Evolutionary conservation across 2,888 invertebrate genomes (phyloP), one percentile per base, ranked within the genome.

Genomic region (Phragmatobia fuliginosa): DNA sequence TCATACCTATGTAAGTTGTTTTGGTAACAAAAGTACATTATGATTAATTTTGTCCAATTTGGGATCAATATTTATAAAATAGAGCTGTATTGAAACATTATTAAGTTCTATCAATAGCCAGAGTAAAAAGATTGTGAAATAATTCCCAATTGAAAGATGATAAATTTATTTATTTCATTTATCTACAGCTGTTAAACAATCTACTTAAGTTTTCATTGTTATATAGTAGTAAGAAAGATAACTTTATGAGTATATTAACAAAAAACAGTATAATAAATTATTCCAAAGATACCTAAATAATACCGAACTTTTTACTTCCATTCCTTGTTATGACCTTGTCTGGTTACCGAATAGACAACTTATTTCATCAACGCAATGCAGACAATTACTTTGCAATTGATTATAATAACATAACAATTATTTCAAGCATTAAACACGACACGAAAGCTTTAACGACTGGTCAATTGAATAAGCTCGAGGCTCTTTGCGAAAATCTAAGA

Each of bases 401-500:
- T 18, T 33, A 45, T 45, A 38, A 36, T 18, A 41, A 41, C 18
- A 41, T 41, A 41, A 21, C n/a, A 49, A 49, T 28, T n/a, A 65
- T 61, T 63, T 65, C 8, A 4, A 45, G 38, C 36, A 11, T 33
- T 56, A 36, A 64, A 49, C 32, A 38, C 36, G 52, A 41, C 67
- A 62, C 16, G 45, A 52, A 59, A 68, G 68, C 72, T 63, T 75
- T 77, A 72, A 70, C 83, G 85, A 84, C 81, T 79, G 79, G 72
- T 78, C 81, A 82, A 81, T 81, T 82, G 83, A 84, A 84, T 86
- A 82, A 83, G 80, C 75, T 74, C 71, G 70, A 71, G 75, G 72
- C 73, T 78, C 83, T 83, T 83, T 85, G 85, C 81, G 84, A 87
- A 90, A 90, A 89, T 89, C 88, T 86, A 82, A 84, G 87, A 87